Evolutionary conservation across 2,888 invertebrate species (phyloP), one percentile per base, ranked within the genome.

Genomic region (Spodoptera littoralis): DNA sequence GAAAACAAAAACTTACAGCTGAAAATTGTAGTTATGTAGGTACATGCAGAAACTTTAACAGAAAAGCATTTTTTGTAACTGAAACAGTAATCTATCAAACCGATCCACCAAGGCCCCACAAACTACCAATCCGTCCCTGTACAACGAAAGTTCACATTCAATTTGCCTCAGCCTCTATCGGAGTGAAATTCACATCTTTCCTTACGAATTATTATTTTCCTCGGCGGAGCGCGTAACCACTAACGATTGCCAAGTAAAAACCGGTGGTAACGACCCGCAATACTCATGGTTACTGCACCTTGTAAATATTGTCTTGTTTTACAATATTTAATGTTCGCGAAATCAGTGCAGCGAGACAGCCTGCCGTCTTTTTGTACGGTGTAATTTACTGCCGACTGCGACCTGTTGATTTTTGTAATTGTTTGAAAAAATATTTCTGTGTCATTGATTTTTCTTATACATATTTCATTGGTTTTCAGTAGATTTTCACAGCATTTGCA

Each of bases 71-170:
- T 27, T 5, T 18, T 18, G 18, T 27, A 3, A 27, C 27, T 27
- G 3, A 27, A 3, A 27, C 0, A 4, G 27, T 5, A 27, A 27
- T 18, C 2, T 18, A 18, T 18, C 18, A 18, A 18, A 18, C 18
- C 18, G 18, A 18, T 2, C 6, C 36, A 2, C 1, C 6, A 8
- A 8, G 36, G 2, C 36, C 36, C 36, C 9, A 36, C 36, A 36
- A 6, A 36, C 9, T 9, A 8, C 8, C 36, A 36, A 36, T 36
- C 36, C 36, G 8, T 36, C 36, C 36, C 36, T 36, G 36, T 36
- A 36, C 84, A 87, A 85, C 80, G 88, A 90, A 88, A 89, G 88
- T 88, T 86, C 86, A 86, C 86, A 88, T 90, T 88, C 87, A 90
- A 90, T 90, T 88, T 86, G 82, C 83, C 80, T 82, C 36, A 36